Percentiles rank a stretch among this genome's conserved stretches.
Evolutionary conservation across 2,797 vertebrate species (phyloP).

Genomic region (Peromyscus aztecus): DNA sequence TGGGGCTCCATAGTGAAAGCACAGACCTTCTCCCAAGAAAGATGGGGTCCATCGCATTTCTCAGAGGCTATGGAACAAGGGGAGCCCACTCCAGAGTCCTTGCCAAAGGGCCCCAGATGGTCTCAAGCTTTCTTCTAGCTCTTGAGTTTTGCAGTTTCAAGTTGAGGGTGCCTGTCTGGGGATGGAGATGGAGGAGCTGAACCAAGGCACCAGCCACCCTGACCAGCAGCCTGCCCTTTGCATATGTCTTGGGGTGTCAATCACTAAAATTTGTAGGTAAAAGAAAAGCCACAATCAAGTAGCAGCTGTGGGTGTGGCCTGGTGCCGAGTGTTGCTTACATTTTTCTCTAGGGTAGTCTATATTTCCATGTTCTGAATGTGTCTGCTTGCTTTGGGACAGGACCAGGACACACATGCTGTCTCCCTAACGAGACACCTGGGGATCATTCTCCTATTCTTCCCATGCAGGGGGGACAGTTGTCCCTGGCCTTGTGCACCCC

Average conservation of each 20-base stretch:
- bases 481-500: no score
- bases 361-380: conserved; percentile 47
- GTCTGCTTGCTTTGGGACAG: background rate
- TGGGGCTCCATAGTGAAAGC: background rate
- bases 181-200: accelerated
- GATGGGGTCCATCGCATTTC: background rate
- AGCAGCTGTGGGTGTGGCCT: conserved; percentile 14
- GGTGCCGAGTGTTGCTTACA: conserved; percentile 69
- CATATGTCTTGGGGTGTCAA: background rate
- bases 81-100: no score
- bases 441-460: background rate
- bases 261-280: conserved; percentile 55
- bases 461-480: background rate
- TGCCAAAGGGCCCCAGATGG: background rate
- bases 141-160: no score
- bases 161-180: background rate
- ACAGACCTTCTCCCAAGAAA: background rate
- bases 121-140: background rate
- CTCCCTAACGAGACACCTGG: background rate
- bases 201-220: background rate
- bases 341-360: conserved; percentile 78
- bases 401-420: no score
- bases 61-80: accelerated
- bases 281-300: background rate
- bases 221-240: background rate